These are phyloP conservation scores for Plestiodon gilberti DNA, from an alignment of 2,113 vertebrate species.

Conservation along the genomic window DNA sequence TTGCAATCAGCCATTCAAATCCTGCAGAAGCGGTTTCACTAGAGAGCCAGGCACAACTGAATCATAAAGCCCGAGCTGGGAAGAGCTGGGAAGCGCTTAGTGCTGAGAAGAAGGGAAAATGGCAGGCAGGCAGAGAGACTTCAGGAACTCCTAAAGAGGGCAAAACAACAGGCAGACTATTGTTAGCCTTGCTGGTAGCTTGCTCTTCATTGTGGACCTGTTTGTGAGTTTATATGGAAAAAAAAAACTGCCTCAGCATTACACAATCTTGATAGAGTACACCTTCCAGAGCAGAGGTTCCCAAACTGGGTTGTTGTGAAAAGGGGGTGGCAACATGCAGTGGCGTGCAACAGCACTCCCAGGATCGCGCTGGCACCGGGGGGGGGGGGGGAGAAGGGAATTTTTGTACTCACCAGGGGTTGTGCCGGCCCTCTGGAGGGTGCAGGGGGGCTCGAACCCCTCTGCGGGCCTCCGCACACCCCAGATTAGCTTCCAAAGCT, in stretches of 20 bases:
- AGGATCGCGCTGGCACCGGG: too few relatives aligned
- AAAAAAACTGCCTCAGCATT: background rate
- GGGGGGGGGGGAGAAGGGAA: too few relatives aligned
- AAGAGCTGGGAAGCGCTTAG: background rate
- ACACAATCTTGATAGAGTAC: background rate
- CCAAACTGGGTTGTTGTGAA: too few relatives aligned
- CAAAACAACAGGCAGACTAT: background rate
- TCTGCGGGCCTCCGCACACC: too few relatives aligned
- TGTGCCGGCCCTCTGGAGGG: too few relatives aligned
- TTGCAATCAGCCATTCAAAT: slow-evolving; percentile 23
- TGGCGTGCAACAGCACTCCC: too few relatives aligned
- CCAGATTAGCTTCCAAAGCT: too few relatives aligned
- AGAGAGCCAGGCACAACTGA: background rate
- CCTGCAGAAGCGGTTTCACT: background rate
- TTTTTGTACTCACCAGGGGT: too few relatives aligned
- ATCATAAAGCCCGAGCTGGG: background rate
- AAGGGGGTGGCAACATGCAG: too few relatives aligned
- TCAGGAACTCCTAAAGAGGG: background rate
- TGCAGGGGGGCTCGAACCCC: too few relatives aligned
- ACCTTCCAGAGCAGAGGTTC: too few relatives aligned
- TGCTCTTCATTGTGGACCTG: background rate
- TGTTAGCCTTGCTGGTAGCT: background rate
- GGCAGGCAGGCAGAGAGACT: background rate
- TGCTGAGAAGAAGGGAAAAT: background rate
- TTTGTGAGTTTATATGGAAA: background rate